A percentile compares a stretch with the other conserved stretches of the same genome.
phyloP scores from a whole-genome alignment of 2,113 vertebrate genomes.

The Tringa solitaria region DNA sequence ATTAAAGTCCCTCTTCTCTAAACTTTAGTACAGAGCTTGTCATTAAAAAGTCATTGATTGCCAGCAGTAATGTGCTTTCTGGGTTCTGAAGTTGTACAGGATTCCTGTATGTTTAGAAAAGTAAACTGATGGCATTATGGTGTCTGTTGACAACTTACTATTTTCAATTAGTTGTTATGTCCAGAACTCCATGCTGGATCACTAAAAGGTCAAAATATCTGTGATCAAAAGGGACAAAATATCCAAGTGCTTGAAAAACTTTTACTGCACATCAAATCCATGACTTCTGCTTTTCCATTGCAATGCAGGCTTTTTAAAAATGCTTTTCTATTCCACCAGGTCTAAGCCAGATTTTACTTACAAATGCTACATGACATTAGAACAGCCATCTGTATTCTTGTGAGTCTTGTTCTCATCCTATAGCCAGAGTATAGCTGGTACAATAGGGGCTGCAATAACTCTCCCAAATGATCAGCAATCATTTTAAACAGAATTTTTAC shows the following conservation, averaged over 20 bases:
- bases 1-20: background rate
- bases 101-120: background rate
- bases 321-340: background rate
- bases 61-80: background rate
- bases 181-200: background rate
- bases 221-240: background rate
- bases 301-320: background rate
- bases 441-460: background rate
- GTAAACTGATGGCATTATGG: background rate
- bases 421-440: background rate
- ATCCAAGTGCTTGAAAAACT: background rate
- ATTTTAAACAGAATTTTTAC: background rate
- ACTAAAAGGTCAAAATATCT: background rate
- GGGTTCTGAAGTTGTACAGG: background rate
- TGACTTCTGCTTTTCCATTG: background rate
- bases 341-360: background rate
- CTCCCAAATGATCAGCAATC: background rate
- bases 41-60: background rate
- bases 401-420: background rate
- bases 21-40: background rate
- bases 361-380: background rate
- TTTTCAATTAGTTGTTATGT: background rate
- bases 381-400: background rate
- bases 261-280: background rate
- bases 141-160: background rate